Conservation (phyloP, 1,140 invertebrate genomes). For the Himalopsyche phryganea region DNA sequence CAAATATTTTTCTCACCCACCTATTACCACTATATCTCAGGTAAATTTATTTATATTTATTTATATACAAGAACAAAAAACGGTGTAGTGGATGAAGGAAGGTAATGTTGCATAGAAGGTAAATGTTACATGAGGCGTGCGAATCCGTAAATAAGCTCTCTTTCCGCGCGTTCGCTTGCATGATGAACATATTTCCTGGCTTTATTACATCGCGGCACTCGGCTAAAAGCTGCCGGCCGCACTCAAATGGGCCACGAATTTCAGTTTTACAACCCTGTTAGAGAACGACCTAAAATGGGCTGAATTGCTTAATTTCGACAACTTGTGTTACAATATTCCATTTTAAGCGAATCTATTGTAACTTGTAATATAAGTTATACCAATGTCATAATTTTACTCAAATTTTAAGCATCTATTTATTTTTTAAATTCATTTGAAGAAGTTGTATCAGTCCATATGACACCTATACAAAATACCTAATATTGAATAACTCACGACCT, state of each 20-base stretch:
- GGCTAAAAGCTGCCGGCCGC: background rate
- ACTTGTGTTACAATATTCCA: too few species aligned
- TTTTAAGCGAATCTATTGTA: too few species aligned
- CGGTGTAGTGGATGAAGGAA: background rate
- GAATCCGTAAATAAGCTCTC: conserved; percentile 13
- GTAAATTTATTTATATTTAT: conserved; percentile 12
- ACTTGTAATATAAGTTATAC: too few species aligned
- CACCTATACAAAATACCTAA: too few species aligned
- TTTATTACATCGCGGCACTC: background rate
- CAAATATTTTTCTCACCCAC: background rate
- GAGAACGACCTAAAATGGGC: too few species aligned
- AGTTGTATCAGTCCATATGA: too few species aligned
- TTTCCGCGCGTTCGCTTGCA: conserved; percentile 12
- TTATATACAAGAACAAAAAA: conserved; percentile 9
- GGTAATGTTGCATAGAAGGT: conserved; percentile 18
- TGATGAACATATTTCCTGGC: conserved; percentile 4
- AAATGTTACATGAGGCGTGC: conserved; percentile 12
- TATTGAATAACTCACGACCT: too few species aligned
- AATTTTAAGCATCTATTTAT: too few species aligned
- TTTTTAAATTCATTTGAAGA: too few species aligned
- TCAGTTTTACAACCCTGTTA: background rate
- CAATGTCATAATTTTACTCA: too few species aligned
- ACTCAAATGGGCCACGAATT: conserved; percentile 7
- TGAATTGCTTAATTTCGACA: too few species aligned
- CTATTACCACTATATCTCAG: background rate